Evolutionary conservation across 2,888 invertebrate genomes (phyloP), one percentile per base, ranked within the genome.

Genomic region (Masnerella sp.): DNA sequence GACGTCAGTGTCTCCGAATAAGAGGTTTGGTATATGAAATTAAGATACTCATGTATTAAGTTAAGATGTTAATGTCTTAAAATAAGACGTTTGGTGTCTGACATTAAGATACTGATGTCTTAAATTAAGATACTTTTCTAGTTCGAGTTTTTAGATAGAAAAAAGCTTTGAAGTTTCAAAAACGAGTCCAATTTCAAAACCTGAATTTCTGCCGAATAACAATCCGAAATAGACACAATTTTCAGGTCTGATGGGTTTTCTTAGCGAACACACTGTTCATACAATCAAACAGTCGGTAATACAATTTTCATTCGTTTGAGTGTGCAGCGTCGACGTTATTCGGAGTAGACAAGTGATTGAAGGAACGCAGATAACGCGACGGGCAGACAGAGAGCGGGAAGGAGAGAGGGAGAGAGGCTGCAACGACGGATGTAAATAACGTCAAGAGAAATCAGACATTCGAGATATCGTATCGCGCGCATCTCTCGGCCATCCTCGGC

Each of bases 361-460:
- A 69, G 61, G 30, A 45, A 32, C 68, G 15, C 17, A 69, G 68
- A 69, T 58, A 59, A 69, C 67, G 42, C 12, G 25, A 14, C 12
- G 14, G 54, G 8, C 12, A 28, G 56, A 8, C n/a, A 5, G 30
- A 9, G 45, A 11, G 45, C 22, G 25, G 7, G 45, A 28, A 14
- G 11, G 52, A 0, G 12, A 14, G 14, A 25, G 25, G 45, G 22
- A 20, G 38, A 40, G 40, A 15, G 15, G 45, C 51, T 18, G 32
- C 12, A 59, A 38, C 59, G 68, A 61, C 61, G 61, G 45, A 69
- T 69, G 69, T 68, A 59, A 68, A 59, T 68, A 68, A 68, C 59
- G 68, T 15, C 34, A 43, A 45, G 59, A 61, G 52, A 61, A 69
- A 61, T 69, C 61, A 69, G 69, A 61, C 68, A 52, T 59, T 52